These are phyloP conservation scores for Tapirus terrestris DNA, from an alignment of 2,113 vertebrate species.

Conservation along the genomic window DNA sequence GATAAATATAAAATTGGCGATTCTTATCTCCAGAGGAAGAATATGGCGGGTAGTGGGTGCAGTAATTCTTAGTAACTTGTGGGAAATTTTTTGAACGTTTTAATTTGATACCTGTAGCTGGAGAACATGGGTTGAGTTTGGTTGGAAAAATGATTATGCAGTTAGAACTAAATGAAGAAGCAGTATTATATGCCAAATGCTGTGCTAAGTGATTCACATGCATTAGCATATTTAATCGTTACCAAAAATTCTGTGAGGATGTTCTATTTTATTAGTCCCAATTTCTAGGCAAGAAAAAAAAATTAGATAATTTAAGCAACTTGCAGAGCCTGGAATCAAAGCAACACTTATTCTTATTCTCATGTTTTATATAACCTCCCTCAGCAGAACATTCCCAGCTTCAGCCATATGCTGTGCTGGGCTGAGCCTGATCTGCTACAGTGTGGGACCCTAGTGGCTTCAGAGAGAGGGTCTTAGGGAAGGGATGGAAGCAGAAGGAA, in stretches of 20 bases:
- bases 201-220: neutral
- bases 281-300: neutral
- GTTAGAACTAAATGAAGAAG: neutral
- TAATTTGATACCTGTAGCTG: neutral
- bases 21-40: constrained; percentile 20
- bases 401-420: neutral
- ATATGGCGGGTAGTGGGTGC: neutral
- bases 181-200: neutral
- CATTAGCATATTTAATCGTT: neutral
- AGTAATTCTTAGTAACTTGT: neutral
- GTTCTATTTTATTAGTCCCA: neutral
- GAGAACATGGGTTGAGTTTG: neutral
- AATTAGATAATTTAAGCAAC: neutral
- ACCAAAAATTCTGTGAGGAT: neutral
- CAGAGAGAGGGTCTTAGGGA: neutral
- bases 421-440: neutral
- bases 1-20: neutral
- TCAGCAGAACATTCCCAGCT: neutral
- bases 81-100: neutral
- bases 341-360: neutral
- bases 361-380: neutral
- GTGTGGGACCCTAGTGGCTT: neutral
- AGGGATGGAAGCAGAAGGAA: neutral
- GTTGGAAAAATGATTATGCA: neutral
- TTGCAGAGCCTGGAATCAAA: neutral